Percentiles rank a stretch among this genome's conserved stretches.
Conservation (phyloP, 2,113 vertebrate genomes). For the Prunella fulvescens region DNA sequence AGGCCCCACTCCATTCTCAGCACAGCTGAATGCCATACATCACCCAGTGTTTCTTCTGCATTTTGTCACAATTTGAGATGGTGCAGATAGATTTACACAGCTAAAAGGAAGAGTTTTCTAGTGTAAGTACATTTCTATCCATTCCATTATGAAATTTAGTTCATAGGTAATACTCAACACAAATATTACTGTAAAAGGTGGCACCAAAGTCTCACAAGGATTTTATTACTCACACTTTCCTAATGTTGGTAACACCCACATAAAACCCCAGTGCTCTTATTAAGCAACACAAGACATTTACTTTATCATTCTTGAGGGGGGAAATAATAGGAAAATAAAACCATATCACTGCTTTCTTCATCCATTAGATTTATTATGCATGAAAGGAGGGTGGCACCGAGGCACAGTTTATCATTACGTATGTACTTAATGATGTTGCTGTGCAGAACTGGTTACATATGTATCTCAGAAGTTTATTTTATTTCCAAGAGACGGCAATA, state of each 20-base stretch:
- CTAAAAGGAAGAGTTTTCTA: not conserved
- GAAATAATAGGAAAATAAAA: slow-evolving; percentile 67
- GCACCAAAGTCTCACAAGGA: slow-evolving; percentile 28
- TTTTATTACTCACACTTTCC: slow-evolving; percentile 62
- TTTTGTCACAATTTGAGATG: not conserved
- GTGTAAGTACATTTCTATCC: not conserved
- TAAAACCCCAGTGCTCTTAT: slow-evolving; percentile 54
- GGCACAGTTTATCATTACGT: not conserved
- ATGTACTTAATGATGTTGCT: not conserved
- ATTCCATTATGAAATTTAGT: not conserved
- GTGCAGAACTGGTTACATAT: not conserved
- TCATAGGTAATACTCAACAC: slow-evolving; percentile 7
- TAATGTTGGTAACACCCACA: slow-evolving; percentile 55
- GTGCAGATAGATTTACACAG: not conserved
- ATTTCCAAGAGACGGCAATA: not conserved
- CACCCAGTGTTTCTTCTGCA: not conserved
- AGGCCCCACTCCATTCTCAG: not conserved
- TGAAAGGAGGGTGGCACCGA: slow-evolving; percentile 23
- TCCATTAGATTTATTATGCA: slow-evolving; percentile 33
- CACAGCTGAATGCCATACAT: not conserved
- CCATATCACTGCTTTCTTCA: slow-evolving; percentile 7
- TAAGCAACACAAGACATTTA: slow-evolving; percentile 57
- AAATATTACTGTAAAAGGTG: slow-evolving; percentile 63
- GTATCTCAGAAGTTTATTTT: not conserved
- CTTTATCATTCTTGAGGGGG: slow-evolving; percentile 47